Evolutionary conservation across 2,113 vertebrate genomes (phyloP).

Genomic region (Balaenoptera acutorostrata): DNA sequence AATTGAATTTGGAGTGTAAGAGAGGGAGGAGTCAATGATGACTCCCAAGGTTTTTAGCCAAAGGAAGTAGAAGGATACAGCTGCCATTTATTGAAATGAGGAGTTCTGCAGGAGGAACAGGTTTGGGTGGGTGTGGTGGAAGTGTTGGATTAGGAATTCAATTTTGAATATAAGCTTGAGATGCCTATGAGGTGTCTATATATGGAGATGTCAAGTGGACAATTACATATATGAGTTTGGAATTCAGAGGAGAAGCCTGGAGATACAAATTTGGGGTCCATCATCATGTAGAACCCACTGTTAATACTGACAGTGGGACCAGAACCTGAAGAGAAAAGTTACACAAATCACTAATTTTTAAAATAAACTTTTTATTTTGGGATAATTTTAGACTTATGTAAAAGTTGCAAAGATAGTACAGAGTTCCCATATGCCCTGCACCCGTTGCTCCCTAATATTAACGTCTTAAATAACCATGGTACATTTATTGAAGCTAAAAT

Average conservation of each 20-base stretch:
- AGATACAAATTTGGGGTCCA: not conserved
- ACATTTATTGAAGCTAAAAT: constrained; percentile 8
- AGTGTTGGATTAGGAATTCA: not conserved
- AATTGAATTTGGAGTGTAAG: not conserved
- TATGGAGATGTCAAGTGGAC: not conserved
- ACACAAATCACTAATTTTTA: constrained; percentile 19
- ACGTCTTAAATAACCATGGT: not conserved
- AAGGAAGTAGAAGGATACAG: not conserved
- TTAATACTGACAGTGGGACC: not conserved
- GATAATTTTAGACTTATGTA: not conserved
- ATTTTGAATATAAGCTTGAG: not conserved
- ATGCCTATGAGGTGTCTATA: not conserved
- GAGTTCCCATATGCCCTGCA: not conserved
- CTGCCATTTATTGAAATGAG: not conserved
- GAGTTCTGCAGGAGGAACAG: not conserved
- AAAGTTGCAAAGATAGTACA: not conserved
- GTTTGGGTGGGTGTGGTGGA: not conserved
- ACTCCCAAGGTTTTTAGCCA: not conserved
- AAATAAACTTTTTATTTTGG: constrained; percentile 8
- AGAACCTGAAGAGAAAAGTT: constrained; percentile 13
- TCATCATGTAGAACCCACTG: not conserved
- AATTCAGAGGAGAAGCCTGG: not conserved
- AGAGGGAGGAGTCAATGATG: not conserved
- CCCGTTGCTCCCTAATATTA: not conserved
- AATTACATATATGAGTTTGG: not conserved